Conservation (phyloP, 2,797 vertebrate species). For the Ctenochaetus hawaiiensis region DNA sequence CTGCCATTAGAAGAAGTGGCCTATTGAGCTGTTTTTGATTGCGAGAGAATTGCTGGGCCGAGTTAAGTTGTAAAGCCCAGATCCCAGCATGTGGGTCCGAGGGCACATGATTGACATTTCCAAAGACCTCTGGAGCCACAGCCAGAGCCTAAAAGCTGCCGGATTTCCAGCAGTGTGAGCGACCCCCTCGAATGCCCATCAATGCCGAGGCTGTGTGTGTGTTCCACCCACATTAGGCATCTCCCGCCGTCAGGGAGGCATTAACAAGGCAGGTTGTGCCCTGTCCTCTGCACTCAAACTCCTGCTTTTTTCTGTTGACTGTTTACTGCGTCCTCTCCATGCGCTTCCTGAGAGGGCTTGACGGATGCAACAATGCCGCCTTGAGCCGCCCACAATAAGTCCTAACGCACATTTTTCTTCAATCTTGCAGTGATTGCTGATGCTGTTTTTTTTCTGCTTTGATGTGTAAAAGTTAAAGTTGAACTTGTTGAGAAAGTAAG, state of each 20-base stretch:
- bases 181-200: slow-evolving; percentile 72
- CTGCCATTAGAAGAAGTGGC: not conserved
- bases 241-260: slow-evolving; percentile 69
- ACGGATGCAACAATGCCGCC: slow-evolving; percentile 4
- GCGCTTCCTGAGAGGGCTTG: slow-evolving; percentile 26
- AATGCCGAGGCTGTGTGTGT: slow-evolving; percentile 65
- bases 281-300: slow-evolving; percentile 55
- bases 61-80: slow-evolving; percentile 49
- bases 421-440: not conserved
- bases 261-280: slow-evolving; percentile 65
- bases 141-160: slow-evolving; percentile 72
- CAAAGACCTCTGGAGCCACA: slow-evolving; percentile 73
- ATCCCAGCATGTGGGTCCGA: slow-evolving; percentile 65
- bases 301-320: slow-evolving; percentile 42
- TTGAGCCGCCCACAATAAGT: not conserved
- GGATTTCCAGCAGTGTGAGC: slow-evolving; percentile 71
- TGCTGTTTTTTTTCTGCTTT: not conserved
- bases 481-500: slow-evolving; percentile 19
- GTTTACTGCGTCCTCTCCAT: slow-evolving; percentile 25
- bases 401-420: slow-evolving; percentile 4
- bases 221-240: slow-evolving; percentile 66
- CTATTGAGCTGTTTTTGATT: slow-evolving; percentile 33
- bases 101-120: slow-evolving; percentile 79
- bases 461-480: not conserved
- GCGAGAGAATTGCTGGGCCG: slow-evolving; percentile 24